Evolutionary conservation across 2,888 invertebrate species (phyloP), one percentile per base, ranked within the genome.

Genomic region (Luperina nickerlii): DNA sequence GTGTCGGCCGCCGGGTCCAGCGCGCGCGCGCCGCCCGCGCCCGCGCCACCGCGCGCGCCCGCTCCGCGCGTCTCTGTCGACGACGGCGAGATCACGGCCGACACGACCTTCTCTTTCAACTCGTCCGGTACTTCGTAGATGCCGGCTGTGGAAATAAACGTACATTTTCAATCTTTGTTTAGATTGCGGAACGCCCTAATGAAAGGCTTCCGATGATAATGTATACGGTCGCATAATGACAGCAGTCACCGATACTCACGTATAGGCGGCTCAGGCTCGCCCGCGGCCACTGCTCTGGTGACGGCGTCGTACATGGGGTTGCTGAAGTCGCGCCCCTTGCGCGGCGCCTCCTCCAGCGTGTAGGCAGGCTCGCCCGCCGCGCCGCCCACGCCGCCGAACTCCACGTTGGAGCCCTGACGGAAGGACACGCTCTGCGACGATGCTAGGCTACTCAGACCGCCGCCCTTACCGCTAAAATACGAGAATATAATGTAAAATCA

Each of bases 221-320:
- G 27, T n/a, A 0, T 4, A 20, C 8, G 45, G 45, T n/a, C 32
- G 18, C 45, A n/a, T 24, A 8, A 2, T 8, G 8, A 2, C 11
- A 8, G 27, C 27, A 24, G 27, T 45, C 54, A 3, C 18, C 3
- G 60, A n/a, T 63, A 95, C 96, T 95, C 62, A 96, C 96, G 96
- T 81, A 95, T 70, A 0, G 95, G 91, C 42, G 94, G 92, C 20
- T 94, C 95, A 0, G 93, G 92, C n/a, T 94, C 94, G 1, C 92
- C 94, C 60, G 92, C 91, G 62, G 92, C 92, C 85, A 97, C 97
- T 74, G 97, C 97, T 86, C 98, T 97, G 88, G 98, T 98, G 77
- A 98, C 98, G 71, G 99, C 99, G 92, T 99, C 99, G 95, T 99
- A 99, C 98, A 99, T 99, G 71, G 99, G 99, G 97, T 99, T 99